phyloP scores from a whole-genome alignment of 1,140 invertebrate species.

The Ylistrum balloti region DNA sequence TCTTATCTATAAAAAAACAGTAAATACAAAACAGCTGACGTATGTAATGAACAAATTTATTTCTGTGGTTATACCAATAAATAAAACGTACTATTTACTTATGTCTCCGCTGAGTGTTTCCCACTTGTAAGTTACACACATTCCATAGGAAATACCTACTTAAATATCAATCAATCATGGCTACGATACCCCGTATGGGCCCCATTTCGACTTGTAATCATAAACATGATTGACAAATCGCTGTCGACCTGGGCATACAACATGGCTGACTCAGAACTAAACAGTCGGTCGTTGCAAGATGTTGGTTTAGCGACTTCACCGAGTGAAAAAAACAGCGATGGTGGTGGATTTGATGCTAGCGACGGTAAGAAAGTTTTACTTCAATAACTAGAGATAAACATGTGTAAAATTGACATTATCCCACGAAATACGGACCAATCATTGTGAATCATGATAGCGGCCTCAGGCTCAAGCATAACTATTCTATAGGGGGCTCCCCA shows the following conservation, averaged over 20 bases:
- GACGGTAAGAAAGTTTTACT: neutral
- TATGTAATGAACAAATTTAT: too few species aligned
- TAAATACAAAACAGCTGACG: too few species aligned
- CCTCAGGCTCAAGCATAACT: conserved; percentile 4
- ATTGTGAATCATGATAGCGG: conserved; percentile 6
- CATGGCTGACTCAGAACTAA: neutral
- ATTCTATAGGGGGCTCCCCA: neutral
- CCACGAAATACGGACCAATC: neutral
- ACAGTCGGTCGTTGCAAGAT: conserved; percentile 1
- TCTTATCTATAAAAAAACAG: too few species aligned
- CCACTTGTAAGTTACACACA: too few species aligned
- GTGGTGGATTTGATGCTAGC: neutral
- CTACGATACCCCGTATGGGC: conserved; percentile 5
- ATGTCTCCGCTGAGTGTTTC: too few species aligned
- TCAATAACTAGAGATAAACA: neutral
- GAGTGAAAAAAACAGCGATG: neutral
- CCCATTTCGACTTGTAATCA: conserved; percentile 16
- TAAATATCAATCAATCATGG: conserved; percentile 1
- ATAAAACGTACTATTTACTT: too few species aligned
- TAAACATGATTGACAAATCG: conserved; percentile 39
- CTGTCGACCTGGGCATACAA: conserved; percentile 24
- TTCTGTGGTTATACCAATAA: too few species aligned
- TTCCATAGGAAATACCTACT: neutral
- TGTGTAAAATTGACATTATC: neutral
- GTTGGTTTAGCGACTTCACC: neutral